phyloP scores from a whole-genome alignment of 2,888 invertebrate species.

The Oscheius myriophilus region DNA sequence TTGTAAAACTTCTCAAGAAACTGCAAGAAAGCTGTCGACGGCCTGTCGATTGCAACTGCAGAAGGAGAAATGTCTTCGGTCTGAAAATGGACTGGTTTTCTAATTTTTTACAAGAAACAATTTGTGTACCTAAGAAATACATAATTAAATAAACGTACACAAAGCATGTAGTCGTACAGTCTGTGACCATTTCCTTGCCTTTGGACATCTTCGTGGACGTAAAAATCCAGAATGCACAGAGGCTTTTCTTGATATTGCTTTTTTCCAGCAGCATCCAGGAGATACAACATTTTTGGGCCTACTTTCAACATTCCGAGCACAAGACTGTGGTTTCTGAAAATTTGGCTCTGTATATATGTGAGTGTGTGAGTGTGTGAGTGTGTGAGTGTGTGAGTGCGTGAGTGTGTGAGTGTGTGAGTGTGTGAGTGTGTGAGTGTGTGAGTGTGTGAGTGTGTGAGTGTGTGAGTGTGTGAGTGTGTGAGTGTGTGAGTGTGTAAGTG shows the following conservation, averaged over 20 bases:
- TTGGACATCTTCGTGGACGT: conserved; percentile 84
- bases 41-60: conserved; percentile 86
- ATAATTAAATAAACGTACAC: too few species aligned
- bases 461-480: too few species aligned
- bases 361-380: too few species aligned
- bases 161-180: conserved; percentile 87
- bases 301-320: conserved; percentile 86
- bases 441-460: too few species aligned
- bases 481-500: too few species aligned
- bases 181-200: conserved; percentile 85
- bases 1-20: conserved; percentile 88
- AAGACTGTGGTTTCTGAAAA: conserved; percentile 40
- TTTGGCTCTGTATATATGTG: too few species aligned
- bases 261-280: conserved; percentile 50
- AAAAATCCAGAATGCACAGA: conserved; percentile 91
- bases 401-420: too few species aligned
- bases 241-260: conserved; percentile 75
- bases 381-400: too few species aligned
- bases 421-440: background rate
- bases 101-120: too few species aligned
- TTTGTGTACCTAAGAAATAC: too few species aligned
- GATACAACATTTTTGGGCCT: conserved; percentile 86
- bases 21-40: conserved; percentile 85
- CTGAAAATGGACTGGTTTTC: conserved; percentile 39
- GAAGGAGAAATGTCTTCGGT: conserved; percentile 45